A percentile compares a stretch with the other conserved stretches of the same genome.
Conservation (phyloP, 2,113 vertebrate species). For the Calypte anna region DNA sequence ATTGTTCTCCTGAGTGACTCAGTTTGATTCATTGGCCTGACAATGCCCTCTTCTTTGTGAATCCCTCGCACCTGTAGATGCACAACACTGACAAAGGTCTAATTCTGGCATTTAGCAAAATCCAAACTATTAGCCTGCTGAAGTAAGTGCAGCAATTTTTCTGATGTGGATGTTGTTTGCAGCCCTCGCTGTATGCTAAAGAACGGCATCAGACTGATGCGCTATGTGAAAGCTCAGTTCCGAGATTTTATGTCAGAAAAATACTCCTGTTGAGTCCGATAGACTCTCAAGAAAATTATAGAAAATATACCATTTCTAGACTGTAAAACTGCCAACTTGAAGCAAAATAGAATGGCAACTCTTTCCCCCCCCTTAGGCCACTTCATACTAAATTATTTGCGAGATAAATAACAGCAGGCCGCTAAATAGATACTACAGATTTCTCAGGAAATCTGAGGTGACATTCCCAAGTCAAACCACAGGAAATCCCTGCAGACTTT, state of each 20-base stretch:
- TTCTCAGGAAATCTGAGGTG: constrained; percentile 6
- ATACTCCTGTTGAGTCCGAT: background rate
- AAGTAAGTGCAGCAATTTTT: constrained; percentile 15
- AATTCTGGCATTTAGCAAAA: constrained; percentile 43
- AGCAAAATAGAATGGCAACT: background rate
- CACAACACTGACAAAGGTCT: constrained; percentile 42
- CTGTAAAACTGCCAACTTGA: background rate
- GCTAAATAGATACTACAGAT: background rate
- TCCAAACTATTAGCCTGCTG: constrained; percentile 9
- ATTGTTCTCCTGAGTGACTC: constrained; percentile 38
- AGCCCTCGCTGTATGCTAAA: background rate
- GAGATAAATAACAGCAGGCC: background rate
- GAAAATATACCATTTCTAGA: background rate
- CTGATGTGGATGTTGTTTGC: background rate
- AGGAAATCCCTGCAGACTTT: constrained; percentile 8
- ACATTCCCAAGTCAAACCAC: background rate
- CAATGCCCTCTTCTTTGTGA: constrained; percentile 46
- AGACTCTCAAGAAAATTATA: background rate
- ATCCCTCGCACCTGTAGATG: constrained; percentile 68
- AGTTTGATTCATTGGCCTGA: constrained; percentile 46
- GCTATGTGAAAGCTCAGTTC: background rate
- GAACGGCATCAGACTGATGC: background rate
- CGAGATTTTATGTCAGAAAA: background rate
- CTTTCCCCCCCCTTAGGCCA: background rate
- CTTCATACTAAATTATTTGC: background rate